A percentile compares a stretch with the other conserved stretches of the same genome.
phyloP scores from a whole-genome alignment of 1,140 invertebrate species.

The Drosophila orosa region DNA sequence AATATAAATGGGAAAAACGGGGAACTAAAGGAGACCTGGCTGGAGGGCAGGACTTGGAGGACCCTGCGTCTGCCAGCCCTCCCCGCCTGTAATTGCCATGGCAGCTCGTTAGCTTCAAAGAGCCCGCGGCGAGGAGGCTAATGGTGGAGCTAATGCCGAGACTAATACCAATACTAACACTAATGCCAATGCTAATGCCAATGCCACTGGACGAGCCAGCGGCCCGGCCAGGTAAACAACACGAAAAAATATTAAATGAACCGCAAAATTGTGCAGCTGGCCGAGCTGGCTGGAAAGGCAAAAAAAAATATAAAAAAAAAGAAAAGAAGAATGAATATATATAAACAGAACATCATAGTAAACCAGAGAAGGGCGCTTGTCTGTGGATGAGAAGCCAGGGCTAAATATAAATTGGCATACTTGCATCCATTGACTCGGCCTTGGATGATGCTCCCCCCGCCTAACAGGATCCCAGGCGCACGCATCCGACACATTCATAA shows the following conservation, averaged over 20 bases:
- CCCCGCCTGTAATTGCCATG: constrained; percentile 68
- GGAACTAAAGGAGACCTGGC: constrained; percentile 1
- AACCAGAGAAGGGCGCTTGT: constrained; percentile 27
- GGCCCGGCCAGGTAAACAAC: constrained; percentile 66
- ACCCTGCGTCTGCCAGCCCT: constrained; percentile 17
- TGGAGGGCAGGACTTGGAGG: constrained; percentile 15
- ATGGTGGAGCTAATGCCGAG: constrained; percentile 46
- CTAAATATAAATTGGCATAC: constrained; percentile 74
- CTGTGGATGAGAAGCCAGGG: constrained; percentile 39
- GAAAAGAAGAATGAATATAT: constrained; percentile 1
- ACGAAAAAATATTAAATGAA: constrained; percentile 80
- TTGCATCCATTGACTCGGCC: constrained; percentile 44
- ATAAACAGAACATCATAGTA: constrained; percentile 31
- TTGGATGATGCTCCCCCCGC: constrained; percentile 17
- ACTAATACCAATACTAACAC: constrained; percentile 51
- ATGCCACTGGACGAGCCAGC: constrained; percentile 63
- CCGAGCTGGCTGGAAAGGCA: constrained; percentile 29
- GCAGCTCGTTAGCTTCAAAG: constrained; percentile 76
- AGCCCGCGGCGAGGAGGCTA: constrained; percentile 39
- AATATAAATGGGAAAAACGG: constrained; percentile 34
- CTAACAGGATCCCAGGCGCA: background rate
- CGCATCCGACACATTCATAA: constrained; percentile 38
- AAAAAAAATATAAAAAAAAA: constrained; percentile 11
- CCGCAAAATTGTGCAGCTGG: constrained; percentile 79
- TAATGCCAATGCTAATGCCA: constrained; percentile 60